A percentile compares a stretch with the other conserved stretches of the same genome.
These are phyloP conservation scores for Cyanistes caeruleus DNA, from an alignment of 2,113 vertebrate genomes.

Conservation along the genomic window DNA sequence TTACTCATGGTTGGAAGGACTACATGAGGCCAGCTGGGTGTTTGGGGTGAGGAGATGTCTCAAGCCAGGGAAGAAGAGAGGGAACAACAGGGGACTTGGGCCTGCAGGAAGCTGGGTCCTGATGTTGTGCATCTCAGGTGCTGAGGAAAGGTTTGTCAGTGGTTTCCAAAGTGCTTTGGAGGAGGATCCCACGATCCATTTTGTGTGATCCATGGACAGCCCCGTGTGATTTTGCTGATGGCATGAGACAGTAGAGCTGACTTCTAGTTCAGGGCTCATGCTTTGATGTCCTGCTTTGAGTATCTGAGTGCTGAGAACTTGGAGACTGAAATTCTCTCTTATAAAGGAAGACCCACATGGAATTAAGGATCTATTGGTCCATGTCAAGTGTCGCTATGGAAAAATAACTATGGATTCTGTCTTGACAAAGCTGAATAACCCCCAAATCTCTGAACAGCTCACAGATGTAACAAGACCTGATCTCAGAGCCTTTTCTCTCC, in stretches of 20 bases:
- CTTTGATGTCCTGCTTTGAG: background rate
- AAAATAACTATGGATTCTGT: background rate
- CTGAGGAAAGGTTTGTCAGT: background rate
- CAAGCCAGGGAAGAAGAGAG: background rate
- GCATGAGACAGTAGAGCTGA: background rate
- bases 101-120: background rate
- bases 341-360: background rate
- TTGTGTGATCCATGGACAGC: background rate
- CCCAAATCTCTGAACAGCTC: background rate
- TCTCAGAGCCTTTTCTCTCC: background rate
- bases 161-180: background rate
- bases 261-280: background rate
- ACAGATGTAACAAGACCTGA: background rate
- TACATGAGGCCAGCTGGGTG: background rate
- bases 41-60: background rate
- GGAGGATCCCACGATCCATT: accelerated
- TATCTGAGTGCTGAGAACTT: background rate
- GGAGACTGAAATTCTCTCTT: background rate
- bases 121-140: background rate
- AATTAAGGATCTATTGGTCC: background rate
- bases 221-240: background rate
- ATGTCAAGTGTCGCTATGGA: background rate
- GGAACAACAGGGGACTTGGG: background rate
- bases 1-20: background rate
- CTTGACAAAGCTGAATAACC: background rate